A percentile compares a stretch with the other conserved stretches of the same genome.
Evolutionary conservation across 1,140 invertebrate genomes (phyloP).

Genomic region (Frieseomelitta varia): DNA sequence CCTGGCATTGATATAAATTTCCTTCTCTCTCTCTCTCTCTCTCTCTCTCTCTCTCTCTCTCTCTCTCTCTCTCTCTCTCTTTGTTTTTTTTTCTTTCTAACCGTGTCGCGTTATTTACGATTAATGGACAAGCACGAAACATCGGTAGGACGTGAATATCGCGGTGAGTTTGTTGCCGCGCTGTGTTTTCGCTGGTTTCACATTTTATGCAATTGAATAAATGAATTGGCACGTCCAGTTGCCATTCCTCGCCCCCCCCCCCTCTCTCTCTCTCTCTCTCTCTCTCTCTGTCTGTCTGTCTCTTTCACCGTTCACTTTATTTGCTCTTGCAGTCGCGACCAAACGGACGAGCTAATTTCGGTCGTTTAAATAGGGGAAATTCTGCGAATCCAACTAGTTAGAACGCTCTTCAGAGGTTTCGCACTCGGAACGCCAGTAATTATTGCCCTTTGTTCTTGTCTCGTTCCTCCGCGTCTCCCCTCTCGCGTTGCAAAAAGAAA

Average conservation of each 20-base stretch:
- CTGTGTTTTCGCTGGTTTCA: conserved; percentile 42
- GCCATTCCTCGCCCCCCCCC: neutral
- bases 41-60: no score
- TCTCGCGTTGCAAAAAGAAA: conserved; percentile 8
- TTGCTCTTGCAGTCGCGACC: conserved; percentile 10
- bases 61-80: no score
- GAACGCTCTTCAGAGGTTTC: conserved; percentile 6
- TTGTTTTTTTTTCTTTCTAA: neutral
- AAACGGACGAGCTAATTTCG: conserved; percentile 53
- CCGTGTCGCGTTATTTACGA: conserved; percentile 21
- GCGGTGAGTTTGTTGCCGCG: conserved; percentile 56
- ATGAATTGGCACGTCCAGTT: conserved; percentile 61
- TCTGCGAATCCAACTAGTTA: conserved; percentile 37
- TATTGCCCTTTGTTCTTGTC: conserved; percentile 1
- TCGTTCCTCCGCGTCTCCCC: neutral
- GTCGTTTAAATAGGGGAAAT: conserved; percentile 45
- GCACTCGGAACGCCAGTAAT: neutral
- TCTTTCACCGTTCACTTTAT: conserved; percentile 26
- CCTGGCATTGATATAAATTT: neutral
- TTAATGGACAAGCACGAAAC: conserved; percentile 14
- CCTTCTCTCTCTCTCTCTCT: neutral
- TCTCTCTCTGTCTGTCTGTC: neutral
- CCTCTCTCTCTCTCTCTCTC: neutral
- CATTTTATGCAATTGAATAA: conserved; percentile 68
- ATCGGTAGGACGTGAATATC: conserved; percentile 8